Conservation (phyloP, 2,888 invertebrate genomes). For the Melangyna quadrimaculata region DNA sequence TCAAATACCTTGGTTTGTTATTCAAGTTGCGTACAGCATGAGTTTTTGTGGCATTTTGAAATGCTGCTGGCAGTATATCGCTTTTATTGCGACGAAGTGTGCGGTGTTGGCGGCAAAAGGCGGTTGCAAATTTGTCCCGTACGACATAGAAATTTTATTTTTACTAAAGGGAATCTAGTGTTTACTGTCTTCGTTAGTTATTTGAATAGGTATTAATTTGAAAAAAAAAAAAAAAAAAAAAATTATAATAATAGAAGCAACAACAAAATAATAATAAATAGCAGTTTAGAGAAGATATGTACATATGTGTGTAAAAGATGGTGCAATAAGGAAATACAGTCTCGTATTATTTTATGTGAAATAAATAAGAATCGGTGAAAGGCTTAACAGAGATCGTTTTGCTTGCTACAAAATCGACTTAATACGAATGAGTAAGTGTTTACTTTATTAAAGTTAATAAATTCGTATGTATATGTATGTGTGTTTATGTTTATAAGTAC, state of each 20-base stretch:
- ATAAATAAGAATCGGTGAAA: conserved; percentile 32
- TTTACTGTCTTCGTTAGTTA: conserved; percentile 3
- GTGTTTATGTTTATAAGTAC: too few species aligned
- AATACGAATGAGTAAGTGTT: neutral
- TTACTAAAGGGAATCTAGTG: conserved; percentile 3
- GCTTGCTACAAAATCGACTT: neutral
- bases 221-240: neutral
- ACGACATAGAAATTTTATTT: conserved; percentile 24
- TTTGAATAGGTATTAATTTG: conserved; percentile 17
- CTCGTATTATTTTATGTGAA: conserved; percentile 29
- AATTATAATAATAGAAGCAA: neutral
- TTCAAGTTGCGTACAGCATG: conserved; percentile 58
- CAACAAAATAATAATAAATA: neutral
- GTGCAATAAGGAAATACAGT: conserved; percentile 51
- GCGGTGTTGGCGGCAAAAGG: conserved; percentile 24
- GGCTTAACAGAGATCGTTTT: neutral
- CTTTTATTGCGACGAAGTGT: conserved; percentile 24
- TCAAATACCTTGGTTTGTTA: conserved; percentile 50
- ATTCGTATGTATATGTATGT: neutral
- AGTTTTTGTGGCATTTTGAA: conserved; percentile 46
- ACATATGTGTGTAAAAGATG: too few species aligned
- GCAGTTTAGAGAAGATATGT: neutral
- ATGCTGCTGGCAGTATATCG: conserved; percentile 19
- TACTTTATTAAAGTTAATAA: neutral
- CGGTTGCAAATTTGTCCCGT: conserved; percentile 41